Evolutionary conservation across 1,140 invertebrate genomes (phyloP).

Genomic region (Polypedilum pembai): DNA sequence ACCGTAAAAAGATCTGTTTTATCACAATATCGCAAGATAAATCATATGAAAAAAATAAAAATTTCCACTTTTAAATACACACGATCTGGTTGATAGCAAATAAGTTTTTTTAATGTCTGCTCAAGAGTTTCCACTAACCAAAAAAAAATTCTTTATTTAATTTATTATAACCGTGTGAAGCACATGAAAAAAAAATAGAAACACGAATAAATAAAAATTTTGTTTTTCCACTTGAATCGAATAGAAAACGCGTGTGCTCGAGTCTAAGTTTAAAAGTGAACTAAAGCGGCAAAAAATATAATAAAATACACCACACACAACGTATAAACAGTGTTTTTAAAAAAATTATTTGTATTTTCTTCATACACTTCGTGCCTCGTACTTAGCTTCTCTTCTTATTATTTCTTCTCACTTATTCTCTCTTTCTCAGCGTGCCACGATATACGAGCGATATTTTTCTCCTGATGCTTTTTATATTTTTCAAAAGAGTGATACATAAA

Average conservation of each 20-base stretch:
- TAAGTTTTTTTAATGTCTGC: too few relatives aligned
- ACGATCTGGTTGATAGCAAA: too few relatives aligned
- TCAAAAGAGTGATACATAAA: too few relatives aligned
- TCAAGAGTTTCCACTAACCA: too few relatives aligned
- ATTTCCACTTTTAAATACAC: too few relatives aligned
- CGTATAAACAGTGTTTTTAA: slow-evolving; percentile 5
- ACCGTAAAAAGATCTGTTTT: too few relatives aligned
- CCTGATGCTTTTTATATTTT: background rate
- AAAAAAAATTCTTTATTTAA: too few relatives aligned
- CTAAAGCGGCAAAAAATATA: background rate
- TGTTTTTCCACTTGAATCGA: background rate
- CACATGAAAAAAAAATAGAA: too few relatives aligned
- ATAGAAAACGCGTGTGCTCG: background rate
- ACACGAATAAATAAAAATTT: too few relatives aligned
- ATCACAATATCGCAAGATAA: too few relatives aligned
- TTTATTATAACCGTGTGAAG: too few relatives aligned
- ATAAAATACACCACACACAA: background rate
- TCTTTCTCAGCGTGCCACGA: background rate
- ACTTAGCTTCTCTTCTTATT: slow-evolving; percentile 5
- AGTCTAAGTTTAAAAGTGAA: background rate
- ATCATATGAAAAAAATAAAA: too few relatives aligned
- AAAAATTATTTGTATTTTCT: slow-evolving; percentile 7
- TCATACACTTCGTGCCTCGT: slow-evolving; percentile 13
- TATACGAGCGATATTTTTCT: background rate
- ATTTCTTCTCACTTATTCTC: background rate